A percentile compares a stretch with the other conserved stretches of the same genome.
phyloP scores from a whole-genome alignment of 2,113 vertebrate genomes.

The Syrmaticus mikado region DNA sequence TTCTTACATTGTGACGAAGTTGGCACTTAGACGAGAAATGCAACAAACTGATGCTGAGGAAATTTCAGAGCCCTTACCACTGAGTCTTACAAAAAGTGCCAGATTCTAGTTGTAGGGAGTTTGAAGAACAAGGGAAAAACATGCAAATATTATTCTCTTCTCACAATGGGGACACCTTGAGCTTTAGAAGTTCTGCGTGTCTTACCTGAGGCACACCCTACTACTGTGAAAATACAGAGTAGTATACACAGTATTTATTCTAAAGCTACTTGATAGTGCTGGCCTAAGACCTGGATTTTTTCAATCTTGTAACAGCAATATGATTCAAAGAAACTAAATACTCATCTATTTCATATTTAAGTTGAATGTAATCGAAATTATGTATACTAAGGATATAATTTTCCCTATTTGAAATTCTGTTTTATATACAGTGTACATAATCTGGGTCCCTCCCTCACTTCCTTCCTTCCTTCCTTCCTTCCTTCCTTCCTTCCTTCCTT shows the following conservation, averaged over 20 bases:
- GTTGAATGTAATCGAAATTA: neutral
- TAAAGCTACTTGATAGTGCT: neutral
- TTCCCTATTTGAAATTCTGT: neutral
- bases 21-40: neutral
- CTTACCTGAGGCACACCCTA: neutral
- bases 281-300: neutral
- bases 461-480: neutral
- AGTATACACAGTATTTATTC: neutral
- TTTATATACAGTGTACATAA: neutral
- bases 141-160: neutral
- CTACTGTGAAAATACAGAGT: neutral
- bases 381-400: neutral
- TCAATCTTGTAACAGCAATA: neutral
- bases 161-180: neutral
- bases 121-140: neutral
- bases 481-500: no score
- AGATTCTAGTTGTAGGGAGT: neutral
- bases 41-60: neutral
- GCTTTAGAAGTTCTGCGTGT: neutral
- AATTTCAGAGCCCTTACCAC: neutral
- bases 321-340: neutral
- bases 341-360: neutral
- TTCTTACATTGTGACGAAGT: neutral
- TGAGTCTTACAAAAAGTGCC: neutral
- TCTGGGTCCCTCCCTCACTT: neutral